A percentile compares a stretch with the other conserved stretches of the same genome.
These are phyloP conservation scores for Cephalophus harveyi DNA, from an alignment of 2,113 vertebrate genomes.

Conservation along the genomic window DNA sequence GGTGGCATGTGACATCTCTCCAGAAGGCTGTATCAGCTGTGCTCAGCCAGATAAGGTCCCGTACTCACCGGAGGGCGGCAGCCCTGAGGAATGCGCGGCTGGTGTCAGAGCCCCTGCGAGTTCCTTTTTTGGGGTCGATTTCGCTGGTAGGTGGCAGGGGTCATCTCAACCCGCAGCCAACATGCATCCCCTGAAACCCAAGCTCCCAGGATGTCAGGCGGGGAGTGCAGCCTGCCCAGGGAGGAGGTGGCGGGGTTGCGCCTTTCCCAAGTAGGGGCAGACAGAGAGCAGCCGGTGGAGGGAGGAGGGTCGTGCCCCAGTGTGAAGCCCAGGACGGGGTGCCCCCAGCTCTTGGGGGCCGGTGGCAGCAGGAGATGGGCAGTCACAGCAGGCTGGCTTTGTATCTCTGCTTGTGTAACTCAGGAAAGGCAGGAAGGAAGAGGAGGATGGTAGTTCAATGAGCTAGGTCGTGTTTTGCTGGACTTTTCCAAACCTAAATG, in stretches of 20 bases:
- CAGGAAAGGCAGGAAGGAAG: background rate
- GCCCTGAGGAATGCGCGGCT: slow-evolving; percentile 56
- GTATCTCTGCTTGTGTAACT: background rate
- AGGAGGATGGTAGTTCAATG: too few relatives aligned
- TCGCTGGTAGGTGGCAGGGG: background rate
- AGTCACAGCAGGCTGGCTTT: background rate
- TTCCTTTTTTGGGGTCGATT: slow-evolving; percentile 61
- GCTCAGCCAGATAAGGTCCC: slow-evolving; percentile 62
- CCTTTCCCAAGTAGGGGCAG: background rate
- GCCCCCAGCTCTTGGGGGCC: rapidly evolving
- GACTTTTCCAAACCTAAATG: background rate
- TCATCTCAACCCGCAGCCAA: background rate
- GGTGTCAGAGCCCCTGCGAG: background rate
- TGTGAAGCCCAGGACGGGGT: background rate
- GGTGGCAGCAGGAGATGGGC: rapidly evolving
- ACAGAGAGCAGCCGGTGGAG: background rate
- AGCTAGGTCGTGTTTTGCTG: background rate
- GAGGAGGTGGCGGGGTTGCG: rapidly evolving
- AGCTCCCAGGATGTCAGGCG: background rate
- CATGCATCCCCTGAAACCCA: background rate
- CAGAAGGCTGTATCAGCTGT: slow-evolving; percentile 67
- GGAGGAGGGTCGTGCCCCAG: rapidly evolving
- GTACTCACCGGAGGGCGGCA: background rate
- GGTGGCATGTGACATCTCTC: slow-evolving; percentile 72
- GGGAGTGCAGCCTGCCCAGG: background rate